Conservation (phyloP, 1,140 invertebrate genomes). For the Wasmannia auropunctata region DNA sequence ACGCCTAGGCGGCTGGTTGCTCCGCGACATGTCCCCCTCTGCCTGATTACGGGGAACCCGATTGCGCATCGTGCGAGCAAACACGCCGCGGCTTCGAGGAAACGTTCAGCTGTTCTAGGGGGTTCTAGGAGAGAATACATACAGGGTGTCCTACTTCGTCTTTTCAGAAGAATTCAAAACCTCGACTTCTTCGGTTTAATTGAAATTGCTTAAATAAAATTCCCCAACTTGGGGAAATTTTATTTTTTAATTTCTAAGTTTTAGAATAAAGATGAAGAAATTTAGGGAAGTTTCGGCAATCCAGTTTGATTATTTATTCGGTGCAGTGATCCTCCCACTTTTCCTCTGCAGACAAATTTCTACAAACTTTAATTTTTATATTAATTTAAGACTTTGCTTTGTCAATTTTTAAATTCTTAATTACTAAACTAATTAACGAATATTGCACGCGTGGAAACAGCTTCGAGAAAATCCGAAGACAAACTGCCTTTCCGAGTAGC, state of each 20-base stretch:
- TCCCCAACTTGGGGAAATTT: neutral
- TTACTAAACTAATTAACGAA: neutral
- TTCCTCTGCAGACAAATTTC: neutral
- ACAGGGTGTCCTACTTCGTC: neutral
- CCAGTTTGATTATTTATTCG: neutral
- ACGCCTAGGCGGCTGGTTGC: neutral
- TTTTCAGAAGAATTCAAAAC: neutral
- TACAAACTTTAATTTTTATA: neutral
- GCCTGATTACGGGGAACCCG: constrained; percentile 26
- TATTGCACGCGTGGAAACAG: neutral
- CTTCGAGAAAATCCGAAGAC: neutral
- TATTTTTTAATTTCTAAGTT: neutral
- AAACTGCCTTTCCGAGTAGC: neutral
- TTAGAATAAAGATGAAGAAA: neutral
- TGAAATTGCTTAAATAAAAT: neutral
- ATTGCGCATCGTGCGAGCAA: constrained; percentile 27
- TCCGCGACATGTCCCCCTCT: neutral
- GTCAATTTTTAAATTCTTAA: neutral
- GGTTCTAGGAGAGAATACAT: neutral
- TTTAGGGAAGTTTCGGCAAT: neutral
- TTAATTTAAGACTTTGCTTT: neutral
- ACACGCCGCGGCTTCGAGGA: constrained; percentile 36
- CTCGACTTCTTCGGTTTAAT: neutral
- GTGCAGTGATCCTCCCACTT: neutral
- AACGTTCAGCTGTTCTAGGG: neutral